Evolutionary conservation across 2,113 vertebrate species (phyloP).

Genomic region (Falco punctatus): DNA sequence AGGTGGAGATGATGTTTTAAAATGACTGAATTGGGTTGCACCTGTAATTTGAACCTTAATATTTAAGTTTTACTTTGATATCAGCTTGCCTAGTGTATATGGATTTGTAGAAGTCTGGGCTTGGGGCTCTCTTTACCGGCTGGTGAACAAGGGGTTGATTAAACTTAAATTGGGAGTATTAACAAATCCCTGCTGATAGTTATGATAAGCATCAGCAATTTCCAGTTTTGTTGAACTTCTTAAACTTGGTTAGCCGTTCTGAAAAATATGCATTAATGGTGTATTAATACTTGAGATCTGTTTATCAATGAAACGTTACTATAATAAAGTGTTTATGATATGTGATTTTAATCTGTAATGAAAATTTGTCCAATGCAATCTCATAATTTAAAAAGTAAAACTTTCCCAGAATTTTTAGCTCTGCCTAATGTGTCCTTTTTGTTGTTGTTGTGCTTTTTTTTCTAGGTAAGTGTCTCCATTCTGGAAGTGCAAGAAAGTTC

Average conservation of each 20-base stretch:
- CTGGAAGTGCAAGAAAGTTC: neutral
- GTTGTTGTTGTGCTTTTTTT: neutral
- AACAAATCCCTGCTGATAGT: neutral
- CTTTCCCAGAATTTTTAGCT: neutral
- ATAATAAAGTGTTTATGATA: slow-evolving; percentile 30
- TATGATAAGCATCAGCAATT: slow-evolving; percentile 39
- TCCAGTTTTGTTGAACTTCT: slow-evolving; percentile 31
- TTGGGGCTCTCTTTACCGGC: neutral
- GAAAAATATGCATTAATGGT: neutral
- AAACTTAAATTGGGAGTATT: neutral
- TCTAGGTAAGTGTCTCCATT: slow-evolving; percentile 75
- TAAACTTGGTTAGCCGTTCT: slow-evolving; percentile 17
- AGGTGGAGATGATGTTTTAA: neutral
- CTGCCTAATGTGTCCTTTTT: neutral
- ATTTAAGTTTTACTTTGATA: neutral
- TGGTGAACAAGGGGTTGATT: slow-evolving; percentile 9
- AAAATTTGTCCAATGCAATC: neutral
- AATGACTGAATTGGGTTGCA: neutral
- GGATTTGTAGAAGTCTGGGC: neutral
- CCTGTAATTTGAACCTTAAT: neutral
- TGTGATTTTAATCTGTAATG: slow-evolving; percentile 24
- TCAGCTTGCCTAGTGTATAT: rapidly evolving
- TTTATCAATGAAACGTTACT: slow-evolving; percentile 29
- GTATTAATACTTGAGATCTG: slow-evolving; percentile 45
- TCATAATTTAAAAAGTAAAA: neutral